Percentiles rank a stretch among this genome's conserved stretches.
Conservation (phyloP, 1,140 invertebrate genomes). For the Periplaneta americana region DNA sequence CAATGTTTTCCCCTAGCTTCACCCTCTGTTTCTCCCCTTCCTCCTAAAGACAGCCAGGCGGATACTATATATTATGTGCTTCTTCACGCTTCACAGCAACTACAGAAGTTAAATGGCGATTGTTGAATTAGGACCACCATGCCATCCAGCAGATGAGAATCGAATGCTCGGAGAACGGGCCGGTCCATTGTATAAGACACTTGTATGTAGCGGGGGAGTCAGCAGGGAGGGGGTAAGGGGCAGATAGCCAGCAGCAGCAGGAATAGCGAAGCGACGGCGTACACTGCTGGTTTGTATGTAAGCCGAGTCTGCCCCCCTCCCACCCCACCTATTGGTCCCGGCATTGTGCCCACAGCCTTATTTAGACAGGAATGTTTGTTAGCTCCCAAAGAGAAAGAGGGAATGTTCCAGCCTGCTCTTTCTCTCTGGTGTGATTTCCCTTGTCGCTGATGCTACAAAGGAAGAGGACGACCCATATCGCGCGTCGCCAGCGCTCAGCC, state of each 20-base stretch:
- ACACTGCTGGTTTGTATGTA: neutral
- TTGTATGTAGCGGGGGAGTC: neutral
- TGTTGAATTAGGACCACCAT: too few species aligned
- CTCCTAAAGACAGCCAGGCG: too few species aligned
- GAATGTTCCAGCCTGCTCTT: neutral
- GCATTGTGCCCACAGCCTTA: neutral
- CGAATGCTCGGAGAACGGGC: neutral
- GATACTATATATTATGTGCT: too few species aligned
- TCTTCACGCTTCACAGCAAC: too few species aligned
- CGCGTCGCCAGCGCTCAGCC: neutral
- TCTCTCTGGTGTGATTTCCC: neutral
- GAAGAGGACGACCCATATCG: neutral
- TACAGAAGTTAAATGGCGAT: too few species aligned
- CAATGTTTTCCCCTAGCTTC: too few species aligned
- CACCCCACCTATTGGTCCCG: neutral
- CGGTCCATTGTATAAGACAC: neutral
- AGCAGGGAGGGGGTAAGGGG: neutral
- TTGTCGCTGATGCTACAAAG: neutral
- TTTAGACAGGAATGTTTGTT: neutral
- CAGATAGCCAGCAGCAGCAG: neutral
- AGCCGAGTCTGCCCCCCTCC: neutral
- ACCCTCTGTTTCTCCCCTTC: too few species aligned
- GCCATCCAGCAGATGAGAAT: neutral
- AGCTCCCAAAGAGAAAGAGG: neutral
- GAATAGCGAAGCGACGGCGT: neutral